Evolutionary conservation across 30 jellyfish, hydroid and myxozoan species (phyloP), one percentile per base, ranked within the genome.

Genomic region (Morbakka virulenta): DNA sequence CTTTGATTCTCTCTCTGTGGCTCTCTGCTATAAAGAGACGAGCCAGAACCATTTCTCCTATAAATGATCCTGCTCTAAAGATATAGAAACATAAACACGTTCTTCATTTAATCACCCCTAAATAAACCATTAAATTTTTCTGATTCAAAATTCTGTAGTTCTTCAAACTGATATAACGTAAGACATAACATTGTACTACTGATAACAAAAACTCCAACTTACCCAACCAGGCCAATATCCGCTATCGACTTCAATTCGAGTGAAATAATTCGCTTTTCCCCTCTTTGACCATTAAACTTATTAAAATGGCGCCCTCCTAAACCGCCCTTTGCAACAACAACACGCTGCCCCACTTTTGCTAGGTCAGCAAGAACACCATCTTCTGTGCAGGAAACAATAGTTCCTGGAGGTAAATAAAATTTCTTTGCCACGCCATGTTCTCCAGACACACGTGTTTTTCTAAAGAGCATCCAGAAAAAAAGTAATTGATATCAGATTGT

Each of bases 151-250:
- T n/a, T n/a, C n/a, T n/a, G n/a, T n/a, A n/a, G n/a, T n/a, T n/a
- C n/a, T n/a, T n/a, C n/a, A n/a, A n/a, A n/a, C n/a, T 28, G 65
- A 29, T 0, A 29, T 4, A 4, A 13, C 31, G 13, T 67, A 3
- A 2, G 2, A 67, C 32, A 9, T 11, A 27, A 29, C 3, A 13
- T 4, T 64, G 30, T 64, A 64, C 9, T 64, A 23, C 23, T 28
- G 4, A 14, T 23, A 35, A 6, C 2, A 70, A 36, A 4, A 6
- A 34, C 17, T 65, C 3, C 50, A 23, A 13, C 74, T 83, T 74
- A 83, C 95, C 97, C 97, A 67, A 83, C 87, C 53, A 89, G 82
- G 53, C 95, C 95, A 41, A 89, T 95, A 89, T 89, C 97, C 24
- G 96, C 94, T 47, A 89, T 89, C 0, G 76, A 77, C 50, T 89